Conservation (phyloP, 2,888 invertebrate species). For the Caradrina clavipalpis region DNA sequence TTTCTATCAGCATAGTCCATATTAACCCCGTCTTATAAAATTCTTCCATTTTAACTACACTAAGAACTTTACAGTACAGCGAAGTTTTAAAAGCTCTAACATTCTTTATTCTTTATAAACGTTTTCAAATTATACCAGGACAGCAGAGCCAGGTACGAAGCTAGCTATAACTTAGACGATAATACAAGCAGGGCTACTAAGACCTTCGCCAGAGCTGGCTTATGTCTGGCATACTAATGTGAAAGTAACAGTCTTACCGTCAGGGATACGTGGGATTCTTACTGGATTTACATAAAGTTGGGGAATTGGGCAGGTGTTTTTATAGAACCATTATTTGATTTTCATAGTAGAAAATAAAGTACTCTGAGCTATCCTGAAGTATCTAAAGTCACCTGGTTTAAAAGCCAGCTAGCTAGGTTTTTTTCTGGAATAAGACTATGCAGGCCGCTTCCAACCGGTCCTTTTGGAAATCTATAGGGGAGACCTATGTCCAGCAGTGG, state of each 20-base stretch:
- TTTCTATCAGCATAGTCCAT: background rate
- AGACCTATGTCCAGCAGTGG: no score
- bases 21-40: background rate
- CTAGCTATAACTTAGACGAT: constrained; percentile 41
- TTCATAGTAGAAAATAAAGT: background rate
- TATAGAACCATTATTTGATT: background rate
- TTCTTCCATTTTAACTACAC: background rate
- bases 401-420: no score
- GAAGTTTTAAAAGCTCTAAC: background rate
- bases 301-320: constrained; percentile 9
- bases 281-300: constrained; percentile 46
- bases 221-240: constrained; percentile 56
- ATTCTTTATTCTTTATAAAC: constrained; percentile 24
- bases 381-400: no score
- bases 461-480: no score
- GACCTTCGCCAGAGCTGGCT: constrained; percentile 35
- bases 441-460: no score
- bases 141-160: constrained; percentile 27
- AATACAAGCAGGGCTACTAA: constrained; percentile 45
- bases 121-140: constrained; percentile 27
- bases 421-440: no score
- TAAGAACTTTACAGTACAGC: background rate
- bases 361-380: background rate
- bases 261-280: constrained; percentile 36
- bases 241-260: constrained; percentile 43